Conservation (phyloP, 2,113 vertebrate species). For the Ivindomyrus marchei region DNA sequence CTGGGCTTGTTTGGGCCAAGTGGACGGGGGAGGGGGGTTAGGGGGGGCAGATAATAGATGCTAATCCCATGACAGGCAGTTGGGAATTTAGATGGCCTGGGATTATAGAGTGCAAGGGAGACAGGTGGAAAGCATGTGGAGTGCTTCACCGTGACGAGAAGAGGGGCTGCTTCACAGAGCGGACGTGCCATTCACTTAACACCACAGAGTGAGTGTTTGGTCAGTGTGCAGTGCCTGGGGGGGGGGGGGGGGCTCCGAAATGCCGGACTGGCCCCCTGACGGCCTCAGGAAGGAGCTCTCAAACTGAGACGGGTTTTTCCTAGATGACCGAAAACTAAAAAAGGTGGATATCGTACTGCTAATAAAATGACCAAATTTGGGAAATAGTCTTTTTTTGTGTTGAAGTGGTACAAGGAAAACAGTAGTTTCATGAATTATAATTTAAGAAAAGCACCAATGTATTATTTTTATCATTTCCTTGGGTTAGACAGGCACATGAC, state of each 20-base stretch:
- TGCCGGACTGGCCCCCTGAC: neutral
- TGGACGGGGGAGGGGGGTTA: too few species aligned
- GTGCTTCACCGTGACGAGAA: constrained; percentile 13
- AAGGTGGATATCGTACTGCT: neutral
- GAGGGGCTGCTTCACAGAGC: constrained; percentile 24
- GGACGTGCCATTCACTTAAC: neutral
- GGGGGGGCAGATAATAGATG: neutral
- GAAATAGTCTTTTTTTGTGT: neutral
- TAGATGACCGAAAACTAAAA: neutral
- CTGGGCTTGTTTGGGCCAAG: neutral
- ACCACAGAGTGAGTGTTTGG: constrained; percentile 14
- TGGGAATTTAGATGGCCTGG: constrained; percentile 33
- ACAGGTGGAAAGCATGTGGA: neutral
- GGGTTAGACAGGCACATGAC: neutral
- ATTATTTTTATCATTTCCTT: neutral
- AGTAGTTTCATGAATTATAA: neutral
- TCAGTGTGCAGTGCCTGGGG: neutral
- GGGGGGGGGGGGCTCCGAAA: neutral
- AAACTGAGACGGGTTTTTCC: neutral
- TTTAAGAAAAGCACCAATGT: neutral
- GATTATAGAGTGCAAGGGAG: neutral
- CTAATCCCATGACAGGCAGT: constrained; percentile 53
- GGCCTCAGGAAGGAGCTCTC: neutral
- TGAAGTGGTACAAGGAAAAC: neutral
- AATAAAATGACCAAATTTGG: neutral